Evolutionary conservation across 2,797 vertebrate species (phyloP), one percentile per base, ranked within the genome.

Genomic region (Tenualosa thibaudeaui): DNA sequence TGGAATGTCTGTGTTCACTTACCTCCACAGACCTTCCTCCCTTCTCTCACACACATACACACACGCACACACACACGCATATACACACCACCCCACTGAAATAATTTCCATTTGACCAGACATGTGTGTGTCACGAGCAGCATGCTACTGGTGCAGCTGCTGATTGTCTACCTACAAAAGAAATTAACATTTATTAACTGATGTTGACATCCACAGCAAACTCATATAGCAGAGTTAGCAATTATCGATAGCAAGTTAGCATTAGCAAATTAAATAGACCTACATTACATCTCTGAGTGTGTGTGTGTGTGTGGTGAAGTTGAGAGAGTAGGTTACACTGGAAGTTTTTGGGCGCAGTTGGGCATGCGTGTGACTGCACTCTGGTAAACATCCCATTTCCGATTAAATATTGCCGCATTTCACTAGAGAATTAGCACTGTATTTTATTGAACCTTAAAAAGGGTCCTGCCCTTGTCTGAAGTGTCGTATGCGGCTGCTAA

Each of bases 1-100:
- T 87, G 84, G 68, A 85, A 87, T 85, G 86, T 87, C 86, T 87
- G 86, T 85, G 58, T 85, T 83, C 86, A 83, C 81, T 87, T 87
- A 82, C 54, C 56, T 65, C 58, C 60, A 60, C 78, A 85, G 82
- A 85, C 51, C 86, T 84, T 60, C 50, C 40, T 31, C 31, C 65
- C 62, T 10, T 24, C 62, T 19, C 58, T 22, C 5, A 7, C 58
- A 22, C 60, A 22, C 19, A 3, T n/a, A 3, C 56, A 12, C 58
- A 7, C 7, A 26, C 24, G 0, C 26, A 71, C 65, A 71, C 31
- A 71, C 65, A 71, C 26, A 65, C 62, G 10, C 62, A 65, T 26
- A 31, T 24, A 65, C 62, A 65, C 65, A 31, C 26, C 10, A 31
- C 71, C 40, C 58, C 83, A 81, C 54, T 83, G 65, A 71, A 85